Base-by-base conservation (phyloP, 1,140 invertebrate genomes). In the Neodiprion fabricii region DNA sequence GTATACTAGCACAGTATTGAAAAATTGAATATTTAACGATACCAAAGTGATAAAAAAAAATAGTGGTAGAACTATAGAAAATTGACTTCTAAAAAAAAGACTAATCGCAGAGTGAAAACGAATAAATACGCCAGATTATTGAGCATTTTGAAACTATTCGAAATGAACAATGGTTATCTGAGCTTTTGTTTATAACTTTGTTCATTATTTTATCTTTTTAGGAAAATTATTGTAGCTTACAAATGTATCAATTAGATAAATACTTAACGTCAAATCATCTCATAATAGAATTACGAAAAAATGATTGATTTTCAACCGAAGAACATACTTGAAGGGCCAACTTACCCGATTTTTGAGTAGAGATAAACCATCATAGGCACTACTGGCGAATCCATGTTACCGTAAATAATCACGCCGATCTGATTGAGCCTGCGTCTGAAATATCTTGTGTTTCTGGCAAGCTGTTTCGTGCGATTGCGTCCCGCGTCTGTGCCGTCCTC, bases 381-480 rank as follows among this genome's bases (percentile, higher is more conserved):
- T 74, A 99, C 97, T 0, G 98, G 98, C 10, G 97, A 99, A 86
- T 99, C 96, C 82, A 95, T 93, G 88, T 98, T 96, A n/a, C 98
- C 98, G 88, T 97, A 98, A 72, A 96, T 93, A 82, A 99, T 97
- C 79, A 99, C 96, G 72, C 98, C 97, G 83, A 97, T 94, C 85
- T 97, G 95, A 73, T 95, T 93, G 49, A 99, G 89, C 78, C 94
- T 92, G 78, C 92, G 90, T 69, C 97, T 91, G 83, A 99, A 98
- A 86, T 99, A 99, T 70, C 92, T 90, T 0, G 95, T 94, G 85
- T 99, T 99, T 78, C 93, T 90, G 12, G 94, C 92, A 65, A 99
- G 88, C 81, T 95, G 92, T 72, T 91, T 89, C 66, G 97, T 94
- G 78, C 96, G 90, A 78, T 90, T 91, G 76, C 91, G 85, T 23